Evolutionary conservation across 2,888 invertebrate genomes (phyloP), one percentile per base, ranked within the genome.

Genomic region (Brenthis hecate): DNA sequence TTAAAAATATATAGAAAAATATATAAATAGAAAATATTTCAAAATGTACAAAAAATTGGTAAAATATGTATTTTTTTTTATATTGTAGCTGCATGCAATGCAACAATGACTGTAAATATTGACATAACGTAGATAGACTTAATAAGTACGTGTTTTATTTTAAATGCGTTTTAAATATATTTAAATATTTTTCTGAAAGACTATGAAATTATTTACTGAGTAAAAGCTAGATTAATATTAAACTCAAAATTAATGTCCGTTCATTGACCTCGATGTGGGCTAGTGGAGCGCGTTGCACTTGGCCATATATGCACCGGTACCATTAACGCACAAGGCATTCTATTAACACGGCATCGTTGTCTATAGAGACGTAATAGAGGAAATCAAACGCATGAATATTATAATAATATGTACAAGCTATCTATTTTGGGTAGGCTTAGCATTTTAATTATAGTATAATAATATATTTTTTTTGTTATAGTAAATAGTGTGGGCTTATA

Each of bases 281-380:
- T 81, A 89, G 81, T 89, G 80, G 85, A 79, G 77, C 88, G 78
- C 78, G 77, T 72, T 85, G 85, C 88, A 88, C 85, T 84, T 80
- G 80, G 78, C 76, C 50, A 50, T 64, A 70, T 58, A 63, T 58
- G 60, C 28, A 64, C 63, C 28, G 57, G 53, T 60, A 64, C 69
- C 47, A 68, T 63, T 47, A 63, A 53, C 51, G 32, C 43, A 57
- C 51, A 51, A 56, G 51, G 57, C 16, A 50, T 32, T 48, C 65
- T 48, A 16, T 64, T 28, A 61, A 56, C 51, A 56, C 13, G 56
- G 14, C 16, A 51, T 36, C n/a, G 4, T 62, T 55, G 56, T 32
- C 48, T 60, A 50, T 60, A 60, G 32, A 13, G 50, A 13, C 50
- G 32, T 60, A 50, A 60, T 50, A 60, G 32, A 60, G 50, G 60